Evolutionary conservation across 2,113 vertebrate genomes (phyloP).

Genomic region (Trichechus manatus): DNA sequence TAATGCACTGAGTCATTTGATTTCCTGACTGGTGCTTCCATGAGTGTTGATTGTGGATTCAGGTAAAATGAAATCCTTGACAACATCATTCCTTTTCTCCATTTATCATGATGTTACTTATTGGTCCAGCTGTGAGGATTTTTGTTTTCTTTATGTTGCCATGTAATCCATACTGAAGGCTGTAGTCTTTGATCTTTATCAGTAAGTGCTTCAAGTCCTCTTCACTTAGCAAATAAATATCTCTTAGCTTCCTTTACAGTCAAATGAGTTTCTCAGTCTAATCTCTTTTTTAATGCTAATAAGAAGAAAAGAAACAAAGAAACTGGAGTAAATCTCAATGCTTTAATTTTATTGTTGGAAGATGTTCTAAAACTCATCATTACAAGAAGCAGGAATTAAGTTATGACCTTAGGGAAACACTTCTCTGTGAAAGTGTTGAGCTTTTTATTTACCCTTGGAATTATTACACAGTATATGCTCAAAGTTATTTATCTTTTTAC

Average conservation of each 20-base stretch:
- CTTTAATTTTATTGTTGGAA: slow-evolving; percentile 4
- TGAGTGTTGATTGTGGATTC: too few relatives aligned
- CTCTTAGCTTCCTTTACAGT: not conserved
- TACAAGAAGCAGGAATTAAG: not conserved
- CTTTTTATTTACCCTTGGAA: not conserved
- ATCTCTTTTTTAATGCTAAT: not conserved
- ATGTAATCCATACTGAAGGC: too few relatives aligned
- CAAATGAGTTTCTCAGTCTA: not conserved
- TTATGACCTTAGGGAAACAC: not conserved
- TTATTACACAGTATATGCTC: not conserved
- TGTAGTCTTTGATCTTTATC: too few relatives aligned
- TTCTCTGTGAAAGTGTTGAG: not conserved
- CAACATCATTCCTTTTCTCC: too few relatives aligned
- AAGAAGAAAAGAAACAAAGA: not conserved
- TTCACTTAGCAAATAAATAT: too few relatives aligned
- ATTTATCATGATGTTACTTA: too few relatives aligned
- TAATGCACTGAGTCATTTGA: too few relatives aligned
- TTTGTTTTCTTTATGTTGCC: too few relatives aligned
- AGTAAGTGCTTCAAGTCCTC: too few relatives aligned
- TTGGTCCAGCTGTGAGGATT: too few relatives aligned
- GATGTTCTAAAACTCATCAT: not conserved
- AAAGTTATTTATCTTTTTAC: not conserved
- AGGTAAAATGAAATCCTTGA: too few relatives aligned
- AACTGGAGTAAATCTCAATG: not conserved
- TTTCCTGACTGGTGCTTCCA: too few relatives aligned